These are phyloP conservation scores for Hapalemur alaotrensis DNA, from an alignment of 2,797 vertebrate species.

Conservation along the genomic window DNA sequence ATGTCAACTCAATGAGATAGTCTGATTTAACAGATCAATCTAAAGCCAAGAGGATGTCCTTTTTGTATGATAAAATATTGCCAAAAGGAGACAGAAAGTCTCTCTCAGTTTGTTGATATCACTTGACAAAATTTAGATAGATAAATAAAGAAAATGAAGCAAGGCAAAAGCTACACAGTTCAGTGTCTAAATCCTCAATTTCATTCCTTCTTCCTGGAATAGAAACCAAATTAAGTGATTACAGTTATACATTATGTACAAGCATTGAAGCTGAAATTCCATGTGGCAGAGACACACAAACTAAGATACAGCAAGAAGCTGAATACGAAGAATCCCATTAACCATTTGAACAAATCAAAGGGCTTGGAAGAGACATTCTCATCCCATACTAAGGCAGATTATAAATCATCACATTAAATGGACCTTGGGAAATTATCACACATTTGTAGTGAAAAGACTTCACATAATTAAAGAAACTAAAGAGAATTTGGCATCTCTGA, in stretches of 20 bases:
- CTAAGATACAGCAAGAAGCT: background rate
- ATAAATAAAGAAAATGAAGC: background rate
- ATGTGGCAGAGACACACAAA: background rate
- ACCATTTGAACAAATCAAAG: background rate
- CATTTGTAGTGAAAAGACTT: background rate
- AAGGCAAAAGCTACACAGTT: background rate
- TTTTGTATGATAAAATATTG: background rate
- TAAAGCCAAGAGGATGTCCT: background rate
- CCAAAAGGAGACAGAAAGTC: background rate
- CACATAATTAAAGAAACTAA: background rate
- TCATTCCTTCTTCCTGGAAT: background rate
- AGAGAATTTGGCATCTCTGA: background rate
- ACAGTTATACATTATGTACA: background rate
- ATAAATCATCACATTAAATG: background rate
- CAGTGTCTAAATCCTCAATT: no score
- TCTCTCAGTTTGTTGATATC: background rate
- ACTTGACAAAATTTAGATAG: background rate
- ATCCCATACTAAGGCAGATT: background rate
- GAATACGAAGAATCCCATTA: background rate
- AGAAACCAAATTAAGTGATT: no score
- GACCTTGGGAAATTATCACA: background rate
- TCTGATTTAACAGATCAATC: background rate
- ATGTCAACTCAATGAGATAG: background rate
- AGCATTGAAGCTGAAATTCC: background rate
- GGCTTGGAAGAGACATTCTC: background rate